Base-by-base conservation (phyloP, 1,140 invertebrate species). In the Drosophila obscura region DNA sequence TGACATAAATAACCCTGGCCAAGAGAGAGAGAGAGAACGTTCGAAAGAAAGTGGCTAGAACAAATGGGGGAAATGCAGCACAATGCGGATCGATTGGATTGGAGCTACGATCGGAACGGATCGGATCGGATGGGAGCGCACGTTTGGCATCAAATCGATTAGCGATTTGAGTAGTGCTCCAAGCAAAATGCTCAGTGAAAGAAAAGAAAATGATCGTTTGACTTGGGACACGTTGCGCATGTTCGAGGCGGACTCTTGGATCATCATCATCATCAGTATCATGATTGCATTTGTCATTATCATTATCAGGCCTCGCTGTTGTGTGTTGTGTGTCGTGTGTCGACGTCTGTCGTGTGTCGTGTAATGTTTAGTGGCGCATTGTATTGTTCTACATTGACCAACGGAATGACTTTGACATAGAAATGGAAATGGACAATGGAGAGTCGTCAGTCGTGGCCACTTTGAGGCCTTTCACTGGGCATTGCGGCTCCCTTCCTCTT, bases 131-230 rank as follows among this genome's bases (percentile, higher is more conserved):
- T 26, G 31, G 24, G 6, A 35, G 46, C 57, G 74, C 82, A 88
- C 83, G 82, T 85, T 79, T 76, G 78, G 45, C 82, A 82, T 78
- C 83, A 75, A 87, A 87, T 87, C 82, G 82, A 87, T 87, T 85
- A 85, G 82, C 78, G 41, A 65, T 72, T 73, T 31, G 68, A 61
- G 63, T 65, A 61, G 63, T 65, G 58, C 58, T 81, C 63, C 63
- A 64, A 80, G 77, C 63, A 64, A 68, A 81, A 77, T 81, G 67
- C 49, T 48, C 67, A 71, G 67, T 67, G 67, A 69, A 71, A 75
- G 55, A 76, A 69, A 71, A 75, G 55, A 76, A 39, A 39, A 39
- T 39, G 35, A 59, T 53, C 50, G 63, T 57, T 61, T 16, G 62
- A 77, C 67, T 60, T 61, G 28, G 28, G 62, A 77, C 66, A 80